Base-by-base conservation (phyloP, 2,797 vertebrate genomes). In the Peromyscus attwateri region DNA sequence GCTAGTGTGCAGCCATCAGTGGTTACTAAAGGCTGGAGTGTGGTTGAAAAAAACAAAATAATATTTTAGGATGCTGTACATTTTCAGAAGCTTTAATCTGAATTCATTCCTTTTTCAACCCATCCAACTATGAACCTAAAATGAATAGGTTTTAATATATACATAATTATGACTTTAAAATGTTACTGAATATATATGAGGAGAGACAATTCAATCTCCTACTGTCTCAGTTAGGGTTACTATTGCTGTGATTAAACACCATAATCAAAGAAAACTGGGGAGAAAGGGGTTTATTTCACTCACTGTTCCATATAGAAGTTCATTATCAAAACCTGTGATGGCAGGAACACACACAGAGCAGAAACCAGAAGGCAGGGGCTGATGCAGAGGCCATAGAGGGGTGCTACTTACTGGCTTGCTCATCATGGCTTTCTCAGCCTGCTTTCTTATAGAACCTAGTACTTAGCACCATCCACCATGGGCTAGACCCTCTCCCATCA, bases 101-200 rank as follows among this genome's bases (percentile, higher is more conserved):
- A 73, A 52, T 66, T 55, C 7, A 62, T 46, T 21, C 6, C 66
- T 79, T 93, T 91, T 93, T 89, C 29, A 90, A 60, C 19, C 83
- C 31, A 19, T 13, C 14, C 57, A 90, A 71, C 31, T 77, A 82
- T 83, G 13, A 96, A 83, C 21, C 85, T 87, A 46, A 76, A 80
- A 89, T 71, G 49, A 87, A 6, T 62, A 46, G 4, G 4, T 93
- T 83, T 75, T 80, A 91, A 40, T 49, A 4, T 80, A 5, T 21
- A 68, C 73, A 6, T 52, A 91, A 84, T 76, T 89, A 43, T 62
- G 46, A 25, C 43, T 92, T 96, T 37, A 37, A 79, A 91, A 89
- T 37, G 10, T n/a, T 95, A 37, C 75, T 64, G 31, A 66, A 75
- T 84, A 52, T 52, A 84, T 60, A 68, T 17, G 25, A 71, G 62